A percentile compares a stretch with the other conserved stretches of the same genome.
Evolutionary conservation across 2,113 vertebrate species (phyloP).

Genomic region (Rhinogobius similis): DNA sequence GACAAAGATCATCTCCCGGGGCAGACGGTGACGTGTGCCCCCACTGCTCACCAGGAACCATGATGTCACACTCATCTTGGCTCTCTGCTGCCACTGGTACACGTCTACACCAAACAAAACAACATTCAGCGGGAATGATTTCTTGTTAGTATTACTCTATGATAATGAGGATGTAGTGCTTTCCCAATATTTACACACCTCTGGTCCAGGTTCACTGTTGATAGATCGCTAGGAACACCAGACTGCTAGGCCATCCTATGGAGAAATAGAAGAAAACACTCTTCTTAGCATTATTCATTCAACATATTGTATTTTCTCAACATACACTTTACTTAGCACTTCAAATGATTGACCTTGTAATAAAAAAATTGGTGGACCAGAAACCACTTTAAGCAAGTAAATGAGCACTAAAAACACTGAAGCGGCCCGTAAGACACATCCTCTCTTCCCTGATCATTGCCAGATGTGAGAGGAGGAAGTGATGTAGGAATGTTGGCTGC

Average conservation of each 20-base stretch:
- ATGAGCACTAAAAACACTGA: slow-evolving; percentile 13
- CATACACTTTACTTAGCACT: not conserved
- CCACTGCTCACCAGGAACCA: slow-evolving; percentile 99
- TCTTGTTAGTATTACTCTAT: not conserved
- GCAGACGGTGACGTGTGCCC: slow-evolving; percentile 95
- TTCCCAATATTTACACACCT: slow-evolving; percentile 45
- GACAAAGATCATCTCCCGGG: slow-evolving; percentile 99
- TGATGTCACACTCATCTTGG: slow-evolving; percentile 97
- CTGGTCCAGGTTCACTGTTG: slow-evolving; percentile 63
- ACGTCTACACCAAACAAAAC: slow-evolving; percentile 32
- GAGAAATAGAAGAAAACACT: not conserved
- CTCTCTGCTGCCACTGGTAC: slow-evolving; percentile 32
- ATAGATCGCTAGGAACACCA: slow-evolving; percentile 74
- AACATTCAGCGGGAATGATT: not conserved
- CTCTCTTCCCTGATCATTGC: slow-evolving; percentile 70
- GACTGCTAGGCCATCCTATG: slow-evolving; percentile 89
- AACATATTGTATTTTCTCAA: not conserved
- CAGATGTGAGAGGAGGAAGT: slow-evolving; percentile 81
- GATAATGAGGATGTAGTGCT: not conserved
- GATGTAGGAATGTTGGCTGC: slow-evolving; percentile 69
- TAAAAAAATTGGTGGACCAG: not conserved
- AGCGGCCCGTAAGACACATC: slow-evolving; percentile 40
- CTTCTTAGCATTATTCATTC: not conserved
- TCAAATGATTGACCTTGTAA: not conserved
- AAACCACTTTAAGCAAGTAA: slow-evolving; percentile 33